Conservation (phyloP, 2,113 vertebrate genomes). For the Balaeniceps rex region DNA sequence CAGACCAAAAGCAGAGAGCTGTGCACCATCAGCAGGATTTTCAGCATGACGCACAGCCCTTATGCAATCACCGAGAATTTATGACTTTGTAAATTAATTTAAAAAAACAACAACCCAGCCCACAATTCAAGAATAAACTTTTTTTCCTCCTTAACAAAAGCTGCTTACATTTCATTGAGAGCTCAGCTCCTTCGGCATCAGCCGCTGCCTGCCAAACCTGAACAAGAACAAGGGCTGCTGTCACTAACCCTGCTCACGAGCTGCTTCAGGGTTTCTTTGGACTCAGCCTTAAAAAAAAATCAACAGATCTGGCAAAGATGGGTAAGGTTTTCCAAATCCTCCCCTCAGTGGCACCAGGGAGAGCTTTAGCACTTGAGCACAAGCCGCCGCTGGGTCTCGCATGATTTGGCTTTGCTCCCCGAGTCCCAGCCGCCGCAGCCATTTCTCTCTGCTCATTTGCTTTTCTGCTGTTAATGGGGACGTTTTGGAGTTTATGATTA, state of each 20-base stretch:
- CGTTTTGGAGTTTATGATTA: not conserved
- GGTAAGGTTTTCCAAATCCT: not conserved
- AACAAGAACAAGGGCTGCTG: not conserved
- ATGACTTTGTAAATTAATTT: constrained; percentile 20
- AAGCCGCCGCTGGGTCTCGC: not conserved
- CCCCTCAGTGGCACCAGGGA: not conserved
- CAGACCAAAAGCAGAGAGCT: not conserved
- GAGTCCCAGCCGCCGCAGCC: not conserved
- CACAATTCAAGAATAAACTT: constrained; percentile 17
- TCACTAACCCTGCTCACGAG: not conserved
- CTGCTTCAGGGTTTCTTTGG: not conserved
- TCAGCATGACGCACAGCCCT: not conserved
- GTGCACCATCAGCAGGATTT: constrained; percentile 40
- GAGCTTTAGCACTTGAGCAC: not conserved
- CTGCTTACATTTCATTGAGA: not conserved
- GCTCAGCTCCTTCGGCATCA: not conserved
- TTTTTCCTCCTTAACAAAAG: not conserved
- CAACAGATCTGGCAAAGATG: not conserved
- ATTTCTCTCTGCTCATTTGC: not conserved
- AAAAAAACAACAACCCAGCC: constrained; percentile 9
- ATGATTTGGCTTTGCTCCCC: not conserved
- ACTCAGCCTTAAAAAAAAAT: not conserved
- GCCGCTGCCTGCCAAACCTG: not conserved
- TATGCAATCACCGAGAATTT: constrained; percentile 17
- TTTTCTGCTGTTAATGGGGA: not conserved